Base-by-base conservation (phyloP, 1,140 invertebrate species). In the Chironomus tepperi region DNA sequence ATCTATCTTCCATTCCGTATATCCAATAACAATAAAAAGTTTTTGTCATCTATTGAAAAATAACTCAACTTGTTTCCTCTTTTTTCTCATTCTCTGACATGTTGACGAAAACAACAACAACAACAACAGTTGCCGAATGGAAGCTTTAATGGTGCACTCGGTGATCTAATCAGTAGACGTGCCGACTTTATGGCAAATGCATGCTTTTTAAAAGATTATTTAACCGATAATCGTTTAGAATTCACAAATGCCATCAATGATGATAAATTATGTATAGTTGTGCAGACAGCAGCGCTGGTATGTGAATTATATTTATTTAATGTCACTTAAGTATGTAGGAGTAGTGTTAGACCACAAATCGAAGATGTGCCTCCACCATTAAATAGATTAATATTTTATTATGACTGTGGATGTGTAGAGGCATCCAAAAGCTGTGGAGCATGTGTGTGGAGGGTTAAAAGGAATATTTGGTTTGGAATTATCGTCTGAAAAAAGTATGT, bases 131-230 rank as follows among this genome's bases (percentile, higher is more conserved):
- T 19, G 18, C n/a, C n/a, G 6, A 73, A 75, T n/a, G 75, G 73
- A 9, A 43, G 67, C 5, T 75, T 73, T 21, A 67, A 57, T 57
- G 75, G 75, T n/a, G 73, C 72, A 9, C 43, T 75, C 3, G 75
- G 75, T 15, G 75, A 75, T 75, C 7, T 75, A 34, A 12, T 75
- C 6, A 42, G 24, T 12, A 73, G 57, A n/a, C 70, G 75, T 42
- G 65, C 64, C 10, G 75, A 75, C n/a, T 73, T 75, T 21, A 65
- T 64, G 9, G 34, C 72, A 18, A 73, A 73, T 67, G 70, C 19
- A 43, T 21, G 3, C 15, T 75, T 75, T 43, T 18, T 75, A 6
- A 75, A 75, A 43, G 75, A 75, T 43, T 75, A 75, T 67, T 73
- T 73, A 47, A 75, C 72, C 3, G 16, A 70, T 19, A 43, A 47